Base-by-base conservation (phyloP, 2,113 vertebrate species). In the Synchiropus splendidus region DNA sequence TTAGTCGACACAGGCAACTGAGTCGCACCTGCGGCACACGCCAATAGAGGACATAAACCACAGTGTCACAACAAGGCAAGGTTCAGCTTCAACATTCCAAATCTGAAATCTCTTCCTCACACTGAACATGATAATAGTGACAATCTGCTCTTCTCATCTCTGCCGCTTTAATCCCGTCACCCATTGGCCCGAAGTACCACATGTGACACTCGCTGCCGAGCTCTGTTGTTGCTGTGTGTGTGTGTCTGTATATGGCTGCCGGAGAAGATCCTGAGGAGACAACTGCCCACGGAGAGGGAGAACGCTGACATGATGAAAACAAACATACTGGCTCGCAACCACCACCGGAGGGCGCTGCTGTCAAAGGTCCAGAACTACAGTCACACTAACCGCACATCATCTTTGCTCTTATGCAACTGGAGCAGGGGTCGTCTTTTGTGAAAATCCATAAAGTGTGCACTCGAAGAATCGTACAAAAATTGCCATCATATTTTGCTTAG, bases 1-100 rank as follows among this genome's bases (percentile, higher is more conserved):
- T 78, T 73, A 27, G 21, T 27, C 4, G 21, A 76, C 67, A 77
- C 74, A 81, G 68, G 77, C 76, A 78, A 77, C 73, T 74, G 65
- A 66, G 73, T 68, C 67, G 51, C 53, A 46, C 34, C 32, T 2
- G 46, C 3, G 4, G 34, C 55, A 53, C 50, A 51, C 54, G 51
- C 48, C 12, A 50, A 15, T 37, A 32, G 31, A 18, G 34, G 11
- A 45, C 21, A 15, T 47, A 21, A 36, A 36, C n/a, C n/a, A n/a
- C n/a, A n/a, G 21, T 27, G 21, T 27, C 4, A 27, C 4, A 27
- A 5, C 8, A 5, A 27, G 8, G 21, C 21, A 27, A 27, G n/a
- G 4, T 27, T 27, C 21, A 27, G 21, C 21, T 27, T 4, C 4
- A 27, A 27, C 21, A 27, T 27, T 27, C 21, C 21, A 27, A 27